phyloP scores from a whole-genome alignment of 2,888 invertebrate species.

The Hipparchia semele region DNA sequence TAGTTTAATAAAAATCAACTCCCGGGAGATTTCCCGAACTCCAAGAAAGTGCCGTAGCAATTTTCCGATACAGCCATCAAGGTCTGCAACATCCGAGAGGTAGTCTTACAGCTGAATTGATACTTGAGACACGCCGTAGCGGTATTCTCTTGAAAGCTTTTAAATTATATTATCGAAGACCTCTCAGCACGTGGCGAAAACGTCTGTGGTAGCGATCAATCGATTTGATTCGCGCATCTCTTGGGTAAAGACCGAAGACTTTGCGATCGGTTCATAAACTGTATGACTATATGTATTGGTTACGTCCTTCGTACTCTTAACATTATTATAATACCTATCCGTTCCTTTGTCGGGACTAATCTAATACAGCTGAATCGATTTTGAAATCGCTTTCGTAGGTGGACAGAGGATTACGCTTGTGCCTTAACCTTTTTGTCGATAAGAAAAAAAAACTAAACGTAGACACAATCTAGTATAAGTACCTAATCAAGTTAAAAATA shows the following conservation, averaged over 20 bases:
- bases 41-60: conserved; percentile 57
- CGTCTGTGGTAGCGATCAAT: conserved; percentile 22
- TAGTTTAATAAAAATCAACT: conserved; percentile 73
- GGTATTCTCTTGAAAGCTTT: conserved; percentile 82
- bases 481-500: no score
- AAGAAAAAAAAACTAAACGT: no score
- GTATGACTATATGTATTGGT: neutral
- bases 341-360: no score
- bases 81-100: conserved; percentile 66
- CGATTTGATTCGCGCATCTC: conserved; percentile 18
- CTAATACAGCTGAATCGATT: no score
- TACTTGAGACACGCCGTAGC: conserved; percentile 75
- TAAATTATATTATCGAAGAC: conserved; percentile 81
- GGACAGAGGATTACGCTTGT: no score
- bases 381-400: no score
- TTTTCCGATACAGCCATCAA: conserved; percentile 77
- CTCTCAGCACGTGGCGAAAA: conserved; percentile 50
- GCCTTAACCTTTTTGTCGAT: no score
- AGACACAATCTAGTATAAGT: no score
- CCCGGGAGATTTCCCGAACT: conserved; percentile 56
- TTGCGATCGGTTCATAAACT: neutral
- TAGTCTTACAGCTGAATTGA: conserved; percentile 80
- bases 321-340: no score
- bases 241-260: neutral
- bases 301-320: no score